A percentile compares a stretch with the other conserved stretches of the same genome.
Conservation (phyloP, 2,797 vertebrate genomes). For the Odontamblyopus rebecca region DNA sequence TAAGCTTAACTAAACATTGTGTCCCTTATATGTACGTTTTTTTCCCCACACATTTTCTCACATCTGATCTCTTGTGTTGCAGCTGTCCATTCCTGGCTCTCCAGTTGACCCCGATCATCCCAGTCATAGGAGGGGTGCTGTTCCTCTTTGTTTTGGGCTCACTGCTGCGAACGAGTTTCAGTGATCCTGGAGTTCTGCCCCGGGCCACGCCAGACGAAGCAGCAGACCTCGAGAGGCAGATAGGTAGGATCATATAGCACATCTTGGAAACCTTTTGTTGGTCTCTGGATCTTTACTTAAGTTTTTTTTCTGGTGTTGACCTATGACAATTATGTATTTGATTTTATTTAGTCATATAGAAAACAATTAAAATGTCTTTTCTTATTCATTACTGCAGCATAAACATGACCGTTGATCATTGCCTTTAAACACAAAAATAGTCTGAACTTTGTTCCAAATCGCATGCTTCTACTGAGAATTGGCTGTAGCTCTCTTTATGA, state of each 20-base stretch:
- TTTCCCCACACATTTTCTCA: neutral
- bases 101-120: slow-evolving; percentile 89
- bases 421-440: no score
- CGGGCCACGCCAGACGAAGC: slow-evolving; percentile 93
- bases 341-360: no score
- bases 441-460: no score
- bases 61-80: slow-evolving; percentile 36
- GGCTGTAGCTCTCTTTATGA: no score
- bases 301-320: no score
- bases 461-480: no score
- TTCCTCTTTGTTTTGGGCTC: slow-evolving; percentile 97
- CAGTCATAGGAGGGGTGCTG: slow-evolving; percentile 88
- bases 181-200: slow-evolving; percentile 95
- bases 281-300: no score
- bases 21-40: neutral
- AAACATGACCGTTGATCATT: no score
- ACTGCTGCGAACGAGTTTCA: slow-evolving; percentile 96
- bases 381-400: no score
- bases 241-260: slow-evolving; percentile 81
- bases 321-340: no score
- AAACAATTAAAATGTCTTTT: no score
- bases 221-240: slow-evolving; percentile 96
- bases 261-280: neutral
- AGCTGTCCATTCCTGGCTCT: slow-evolving; percentile 90
- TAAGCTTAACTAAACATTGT: neutral